Base-by-base conservation (phyloP, 2,113 vertebrate species). In the Lota lota region DNA sequence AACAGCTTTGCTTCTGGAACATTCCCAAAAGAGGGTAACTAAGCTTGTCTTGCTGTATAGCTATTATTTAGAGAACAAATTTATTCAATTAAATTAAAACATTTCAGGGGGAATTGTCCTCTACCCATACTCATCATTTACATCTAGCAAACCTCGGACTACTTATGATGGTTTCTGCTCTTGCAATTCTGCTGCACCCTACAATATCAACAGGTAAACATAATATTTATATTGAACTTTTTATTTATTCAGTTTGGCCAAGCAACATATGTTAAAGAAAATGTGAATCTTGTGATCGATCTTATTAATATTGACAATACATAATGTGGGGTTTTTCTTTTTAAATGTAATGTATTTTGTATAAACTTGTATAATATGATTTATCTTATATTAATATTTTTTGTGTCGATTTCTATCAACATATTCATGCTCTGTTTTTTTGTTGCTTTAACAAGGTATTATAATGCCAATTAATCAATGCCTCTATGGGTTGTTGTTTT, bases 141-240 rank as follows among this genome's bases (percentile, higher is more conserved):
- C 83, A 87, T 60, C 67, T 84, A 5, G 12, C 24, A 60, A 85
- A 87, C 65, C 69, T 87, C 53, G 66, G 68, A 5, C 0, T 82
- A 15, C 67, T 88, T 18, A 20, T 80, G 19, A 56, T 82, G 1
- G 78, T 83, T 57, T 79, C 84, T 54, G n/a, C 74, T 63, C 67
- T 63, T 1, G 68, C 80, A 33, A 75, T 85, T 22, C 1, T 79
- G n/a, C 65, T 73, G 0, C 59, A 82, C 50, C 72, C 73, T 0
- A 75, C 65, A 15, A 71, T 82, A 67, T 83, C 84, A 28, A 82
- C 80, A 77, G 86, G 84, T 86, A 64, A 61, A 64, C 21, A 75
- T 22, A 8, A 47, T 47, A 47, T 47, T 47, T 10, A 11, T 47
- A 47, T 47, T 47, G 2, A 12, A 47, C 7, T 0, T 33, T 33